Conservation (phyloP, 1,140 invertebrate species). For the Varroa destructor region DNA sequence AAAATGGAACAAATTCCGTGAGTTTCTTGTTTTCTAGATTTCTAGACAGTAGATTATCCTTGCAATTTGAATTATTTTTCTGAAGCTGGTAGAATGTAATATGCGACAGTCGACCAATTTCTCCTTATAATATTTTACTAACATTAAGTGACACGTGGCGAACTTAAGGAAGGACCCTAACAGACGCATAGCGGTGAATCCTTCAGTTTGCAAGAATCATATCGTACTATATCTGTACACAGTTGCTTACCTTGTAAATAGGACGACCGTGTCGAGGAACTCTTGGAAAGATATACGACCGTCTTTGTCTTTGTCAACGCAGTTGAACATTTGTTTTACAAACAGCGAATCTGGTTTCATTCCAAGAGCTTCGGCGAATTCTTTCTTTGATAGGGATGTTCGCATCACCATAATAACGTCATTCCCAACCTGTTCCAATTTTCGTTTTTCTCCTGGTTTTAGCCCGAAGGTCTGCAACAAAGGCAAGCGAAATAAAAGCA, state of each 20-base stretch:
- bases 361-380: conserved; percentile 91
- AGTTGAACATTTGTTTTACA: conserved; percentile 97
- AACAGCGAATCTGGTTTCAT: conserved; percentile 93
- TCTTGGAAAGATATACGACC: conserved; percentile 94
- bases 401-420: conserved; percentile 82
- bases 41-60: no score
- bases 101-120: no score
- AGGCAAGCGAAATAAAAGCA: background rate
- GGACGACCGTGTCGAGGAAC: conserved; percentile 85
- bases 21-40: no score
- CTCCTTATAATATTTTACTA: no score
- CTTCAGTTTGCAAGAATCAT: no score
- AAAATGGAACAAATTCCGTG: no score
- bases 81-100: no score
- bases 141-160: no score
- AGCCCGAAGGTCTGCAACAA: conserved; percentile 58
- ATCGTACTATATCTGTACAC: background rate
- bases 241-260: conserved; percentile 46
- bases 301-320: conserved; percentile 89
- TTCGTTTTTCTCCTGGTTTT: conserved; percentile 49
- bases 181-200: no score
- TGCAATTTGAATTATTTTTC: no score
- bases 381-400: conserved; percentile 78
- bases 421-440: conserved; percentile 56
- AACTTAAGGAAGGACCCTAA: no score